Evolutionary conservation across 2,113 vertebrate species (phyloP).

Genomic region (Cheirogaleus medius): DNA sequence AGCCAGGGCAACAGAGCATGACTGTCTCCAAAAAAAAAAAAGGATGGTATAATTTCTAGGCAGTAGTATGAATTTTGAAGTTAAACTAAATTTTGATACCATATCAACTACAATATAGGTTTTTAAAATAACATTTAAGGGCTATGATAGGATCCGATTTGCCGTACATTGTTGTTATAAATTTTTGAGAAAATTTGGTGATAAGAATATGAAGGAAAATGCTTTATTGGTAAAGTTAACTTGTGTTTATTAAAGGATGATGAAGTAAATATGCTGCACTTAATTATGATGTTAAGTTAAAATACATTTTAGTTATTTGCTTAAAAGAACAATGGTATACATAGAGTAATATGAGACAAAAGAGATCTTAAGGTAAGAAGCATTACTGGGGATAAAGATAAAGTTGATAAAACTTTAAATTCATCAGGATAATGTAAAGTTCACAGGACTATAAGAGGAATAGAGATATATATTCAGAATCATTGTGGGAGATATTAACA

Average conservation of each 20-base stretch:
- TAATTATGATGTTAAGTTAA: slow-evolving; percentile 29
- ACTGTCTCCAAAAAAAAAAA: no score
- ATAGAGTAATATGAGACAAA: background rate
- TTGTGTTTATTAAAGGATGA: slow-evolving; percentile 5
- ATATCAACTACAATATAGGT: slow-evolving; percentile 23
- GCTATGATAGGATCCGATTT: background rate
- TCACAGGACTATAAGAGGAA: background rate
- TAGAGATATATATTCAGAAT: background rate
- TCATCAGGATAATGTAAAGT: background rate
- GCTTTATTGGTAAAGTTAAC: slow-evolving; percentile 6
- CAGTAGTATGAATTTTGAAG: slow-evolving; percentile 45
- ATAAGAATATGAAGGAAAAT: slow-evolving; percentile 41
- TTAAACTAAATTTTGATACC: slow-evolving; percentile 31
- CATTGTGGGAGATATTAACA: background rate
- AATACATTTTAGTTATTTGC: background rate
- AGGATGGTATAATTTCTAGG: background rate
- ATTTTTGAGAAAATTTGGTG: background rate
- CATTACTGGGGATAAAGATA: background rate
- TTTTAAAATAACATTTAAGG: slow-evolving; percentile 18
- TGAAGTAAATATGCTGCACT: background rate
- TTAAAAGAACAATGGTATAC: background rate
- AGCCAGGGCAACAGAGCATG: no score
- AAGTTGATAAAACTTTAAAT: background rate
- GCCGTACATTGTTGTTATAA: background rate
- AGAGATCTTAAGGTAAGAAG: background rate